Evolutionary conservation across 1,140 invertebrate genomes (phyloP), one percentile per base, ranked within the genome.

Genomic region (Caenorhabditis tropicalis): DNA sequence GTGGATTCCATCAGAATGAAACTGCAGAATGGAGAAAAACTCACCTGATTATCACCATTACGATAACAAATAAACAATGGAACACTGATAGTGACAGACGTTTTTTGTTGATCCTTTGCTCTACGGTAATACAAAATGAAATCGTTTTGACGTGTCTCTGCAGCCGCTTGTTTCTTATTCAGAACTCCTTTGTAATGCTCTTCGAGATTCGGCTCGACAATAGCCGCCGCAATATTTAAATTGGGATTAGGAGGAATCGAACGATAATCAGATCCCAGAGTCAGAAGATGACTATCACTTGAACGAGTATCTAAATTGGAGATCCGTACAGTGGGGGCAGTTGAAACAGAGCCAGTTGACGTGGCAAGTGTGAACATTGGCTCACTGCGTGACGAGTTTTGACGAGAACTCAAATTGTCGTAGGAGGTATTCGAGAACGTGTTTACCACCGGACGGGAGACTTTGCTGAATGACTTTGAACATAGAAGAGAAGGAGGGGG

Each of bases 21-120:
- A n/a, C 6, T 12, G 16, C 5, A 0, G 49, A 21, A 4, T 60
- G 0, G 27, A 36, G 39, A 36, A 7, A 7, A 0, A n/a, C 60
- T 21, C 15, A 70, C 60, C n/a, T 74, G 33, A 74, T 74, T 31
- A 1, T 74, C 65, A 9, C 2, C 9, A 24, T 43, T 74, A 4
- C 65, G 19, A 24, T 74, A 74, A 29, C 65, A 74, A 74, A 74
- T 74, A 36, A 74, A 74, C n/a, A 74, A 43, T 15, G 65, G 65
- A 74, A 74, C 43, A 15, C 12, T 43, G 15, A 46, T 39, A 2
- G 33, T 3, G 16, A 74, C 33, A 15, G 43, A 19, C 1, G 36
- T 1, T 43, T 24, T 74, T 24, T 39, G 6, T n/a, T 16, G 65
- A 9, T 74, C 65, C 15, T 74, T 74, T 10, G 36, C 33, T 2